Percentiles rank a stretch among this genome's conserved stretches.
phyloP scores from a whole-genome alignment of 2,888 invertebrate species.

The Dermolepida albohirtum region DNA sequence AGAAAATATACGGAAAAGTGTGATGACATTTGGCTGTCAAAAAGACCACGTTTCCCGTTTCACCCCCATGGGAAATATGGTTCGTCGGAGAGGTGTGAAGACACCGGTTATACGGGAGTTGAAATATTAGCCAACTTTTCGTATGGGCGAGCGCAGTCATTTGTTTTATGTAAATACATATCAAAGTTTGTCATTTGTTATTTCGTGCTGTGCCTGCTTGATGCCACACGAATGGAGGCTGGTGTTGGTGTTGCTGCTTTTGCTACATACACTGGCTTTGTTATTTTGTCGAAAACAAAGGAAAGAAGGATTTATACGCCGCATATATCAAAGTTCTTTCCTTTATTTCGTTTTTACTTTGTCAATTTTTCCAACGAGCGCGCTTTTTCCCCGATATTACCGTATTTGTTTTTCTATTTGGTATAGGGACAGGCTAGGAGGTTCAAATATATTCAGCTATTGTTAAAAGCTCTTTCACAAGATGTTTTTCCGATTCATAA shows the following conservation, averaged over 20 bases:
- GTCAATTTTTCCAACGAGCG: slow-evolving; percentile 24
- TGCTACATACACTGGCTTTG: slow-evolving; percentile 30
- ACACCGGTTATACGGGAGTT: slow-evolving; percentile 49
- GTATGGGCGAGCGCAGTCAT: slow-evolving; percentile 66
- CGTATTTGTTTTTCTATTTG: not conserved
- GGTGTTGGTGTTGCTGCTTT: too few relatives aligned
- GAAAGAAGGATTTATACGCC: slow-evolving; percentile 44
- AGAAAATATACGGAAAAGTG: slow-evolving; percentile 31
- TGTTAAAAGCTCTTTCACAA: slow-evolving; percentile 8
- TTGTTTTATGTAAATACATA: slow-evolving; percentile 67
- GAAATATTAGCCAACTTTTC: slow-evolving; percentile 68
- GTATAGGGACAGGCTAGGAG: not conserved
- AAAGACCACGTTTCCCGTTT: slow-evolving; percentile 45
- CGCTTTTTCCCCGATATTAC: slow-evolving; percentile 6
- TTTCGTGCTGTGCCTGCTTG: slow-evolving; percentile 53
- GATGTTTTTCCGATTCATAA: not conserved
- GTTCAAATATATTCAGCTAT: slow-evolving; percentile 20
- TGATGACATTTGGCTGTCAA: slow-evolving; percentile 36
- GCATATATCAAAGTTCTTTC: slow-evolving; percentile 45
- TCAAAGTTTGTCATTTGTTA: slow-evolving; percentile 65
- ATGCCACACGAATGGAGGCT: slow-evolving; percentile 27
- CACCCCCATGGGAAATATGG: slow-evolving; percentile 63
- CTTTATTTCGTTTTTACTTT: slow-evolving; percentile 40
- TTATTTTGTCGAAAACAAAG: slow-evolving; percentile 45
- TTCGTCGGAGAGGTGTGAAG: slow-evolving; percentile 49